A percentile compares a stretch with the other conserved stretches of the same genome.
Evolutionary conservation across 2,797 vertebrate species (phyloP).

Genomic region (Acropternis orthonyx): DNA sequence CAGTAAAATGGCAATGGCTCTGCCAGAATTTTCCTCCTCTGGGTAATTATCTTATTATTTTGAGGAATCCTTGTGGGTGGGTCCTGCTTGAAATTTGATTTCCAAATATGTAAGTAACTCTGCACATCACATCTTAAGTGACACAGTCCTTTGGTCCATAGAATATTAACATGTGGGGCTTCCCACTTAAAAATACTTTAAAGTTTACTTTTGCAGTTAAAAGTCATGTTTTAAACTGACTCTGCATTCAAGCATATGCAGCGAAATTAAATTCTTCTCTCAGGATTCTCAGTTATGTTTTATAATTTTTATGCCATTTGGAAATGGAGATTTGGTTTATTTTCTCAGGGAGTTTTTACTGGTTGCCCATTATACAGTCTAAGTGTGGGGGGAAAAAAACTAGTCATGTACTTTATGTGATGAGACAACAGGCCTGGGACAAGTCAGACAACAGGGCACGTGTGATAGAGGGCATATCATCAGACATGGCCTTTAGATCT

Average conservation of each 20-base stretch:
- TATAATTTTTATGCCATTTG: neutral
- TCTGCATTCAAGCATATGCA: neutral
- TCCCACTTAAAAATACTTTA: neutral
- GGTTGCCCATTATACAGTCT: neutral
- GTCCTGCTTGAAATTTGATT: neutral
- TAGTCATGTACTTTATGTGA: neutral
- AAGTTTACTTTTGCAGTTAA: neutral
- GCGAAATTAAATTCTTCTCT: neutral
- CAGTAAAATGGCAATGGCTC: neutral
- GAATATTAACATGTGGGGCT: neutral
- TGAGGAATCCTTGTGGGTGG: neutral
- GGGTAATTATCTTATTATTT: neutral
- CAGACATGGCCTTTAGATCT: neutral
- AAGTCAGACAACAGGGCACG: neutral
- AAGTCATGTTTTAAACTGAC: neutral
- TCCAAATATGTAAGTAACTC: neutral
- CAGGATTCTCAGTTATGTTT: neutral
- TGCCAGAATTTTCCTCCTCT: neutral
- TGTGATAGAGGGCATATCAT: neutral
- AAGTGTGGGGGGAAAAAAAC: accelerated
- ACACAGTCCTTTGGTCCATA: neutral
- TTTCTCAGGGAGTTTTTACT: neutral
- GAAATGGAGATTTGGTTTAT: neutral
- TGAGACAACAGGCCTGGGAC: neutral
- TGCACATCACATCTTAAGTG: neutral